Percentiles rank a stretch among this genome's conserved stretches.
These are phyloP conservation scores for Corythucha ciliata DNA, from an alignment of 2,888 invertebrate species.

Conservation along the genomic window DNA sequence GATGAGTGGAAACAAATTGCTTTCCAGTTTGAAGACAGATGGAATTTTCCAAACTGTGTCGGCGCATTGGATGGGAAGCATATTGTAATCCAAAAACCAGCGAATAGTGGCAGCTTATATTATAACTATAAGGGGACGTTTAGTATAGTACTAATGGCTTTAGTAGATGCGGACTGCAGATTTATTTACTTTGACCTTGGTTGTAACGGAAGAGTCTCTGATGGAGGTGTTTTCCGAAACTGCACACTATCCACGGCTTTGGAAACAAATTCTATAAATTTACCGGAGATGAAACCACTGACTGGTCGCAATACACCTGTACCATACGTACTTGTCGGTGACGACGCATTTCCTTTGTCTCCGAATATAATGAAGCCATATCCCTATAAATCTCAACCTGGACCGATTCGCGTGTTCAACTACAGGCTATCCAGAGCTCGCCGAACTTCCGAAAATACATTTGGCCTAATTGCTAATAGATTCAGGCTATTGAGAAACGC, in stretches of 20 bases:
- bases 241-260: too few relatives aligned
- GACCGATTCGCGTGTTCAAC: not conserved
- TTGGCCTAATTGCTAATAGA: constrained; percentile 13
- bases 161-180: constrained; percentile 23
- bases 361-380: too few relatives aligned
- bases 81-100: not conserved
- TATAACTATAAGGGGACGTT: constrained; percentile 6
- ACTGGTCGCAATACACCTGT: too few relatives aligned
- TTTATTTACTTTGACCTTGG: constrained; percentile 1
- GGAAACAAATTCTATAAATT: too few relatives aligned
- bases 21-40: constrained; percentile 2
- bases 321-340: too few relatives aligned
- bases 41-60: constrained; percentile 11
- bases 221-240: constrained; percentile 18
- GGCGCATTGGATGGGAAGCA: not conserved
- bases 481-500: constrained; percentile 16
- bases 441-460: constrained; percentile 6
- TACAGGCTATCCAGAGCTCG: constrained; percentile 7
- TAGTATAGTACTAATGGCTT: constrained; percentile 33
- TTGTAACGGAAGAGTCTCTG: not conserved
- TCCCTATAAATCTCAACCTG: not conserved
- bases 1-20: constrained; percentile 7
- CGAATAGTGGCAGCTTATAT: not conserved
- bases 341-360: too few relatives aligned
- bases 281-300: too few relatives aligned